Conservation (phyloP, 2,888 invertebrate genomes). For the Eupithecia subumbrata region DNA sequence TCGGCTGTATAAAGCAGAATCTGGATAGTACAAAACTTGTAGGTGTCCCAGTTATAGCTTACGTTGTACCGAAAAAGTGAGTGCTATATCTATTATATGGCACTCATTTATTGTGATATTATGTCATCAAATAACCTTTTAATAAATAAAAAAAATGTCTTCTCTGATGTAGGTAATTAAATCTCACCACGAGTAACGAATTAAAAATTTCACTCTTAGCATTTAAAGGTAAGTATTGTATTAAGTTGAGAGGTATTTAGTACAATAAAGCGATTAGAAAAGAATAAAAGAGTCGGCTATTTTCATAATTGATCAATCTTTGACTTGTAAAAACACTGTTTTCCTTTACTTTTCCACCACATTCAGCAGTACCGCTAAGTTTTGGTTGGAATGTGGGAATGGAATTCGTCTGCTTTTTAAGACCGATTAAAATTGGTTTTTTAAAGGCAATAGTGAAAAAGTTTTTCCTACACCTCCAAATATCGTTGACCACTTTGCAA, state of each 20-base stretch:
- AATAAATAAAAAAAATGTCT: not conserved
- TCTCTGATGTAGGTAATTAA: not conserved
- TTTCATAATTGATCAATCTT: not conserved
- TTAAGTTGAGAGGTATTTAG: constrained; percentile 1
- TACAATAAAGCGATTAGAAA: not conserved
- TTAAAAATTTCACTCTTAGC: not conserved
- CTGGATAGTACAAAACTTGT: not conserved
- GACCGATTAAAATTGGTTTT: not conserved
- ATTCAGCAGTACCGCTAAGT: not conserved
- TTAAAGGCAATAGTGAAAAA: not conserved
- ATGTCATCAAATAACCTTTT: not conserved
- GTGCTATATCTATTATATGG: too few species aligned
- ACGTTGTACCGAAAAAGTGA: not conserved
- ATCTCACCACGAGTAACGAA: not conserved
- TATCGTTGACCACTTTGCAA: not conserved
- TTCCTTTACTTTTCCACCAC: not conserved
- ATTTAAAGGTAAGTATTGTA: not conserved
- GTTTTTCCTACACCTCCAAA: not conserved
- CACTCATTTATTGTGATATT: not conserved
- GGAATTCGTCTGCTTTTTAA: not conserved
- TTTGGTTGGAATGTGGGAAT: not conserved
- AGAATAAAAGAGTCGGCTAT: not conserved
- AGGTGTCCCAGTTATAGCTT: not conserved
- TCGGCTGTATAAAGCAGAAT: not conserved
- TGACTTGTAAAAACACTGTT: not conserved